A percentile compares a stretch with the other conserved stretches of the same genome.
Evolutionary conservation across 1,140 invertebrate species (phyloP).

Genomic region (Penaeus chinensis): DNA sequence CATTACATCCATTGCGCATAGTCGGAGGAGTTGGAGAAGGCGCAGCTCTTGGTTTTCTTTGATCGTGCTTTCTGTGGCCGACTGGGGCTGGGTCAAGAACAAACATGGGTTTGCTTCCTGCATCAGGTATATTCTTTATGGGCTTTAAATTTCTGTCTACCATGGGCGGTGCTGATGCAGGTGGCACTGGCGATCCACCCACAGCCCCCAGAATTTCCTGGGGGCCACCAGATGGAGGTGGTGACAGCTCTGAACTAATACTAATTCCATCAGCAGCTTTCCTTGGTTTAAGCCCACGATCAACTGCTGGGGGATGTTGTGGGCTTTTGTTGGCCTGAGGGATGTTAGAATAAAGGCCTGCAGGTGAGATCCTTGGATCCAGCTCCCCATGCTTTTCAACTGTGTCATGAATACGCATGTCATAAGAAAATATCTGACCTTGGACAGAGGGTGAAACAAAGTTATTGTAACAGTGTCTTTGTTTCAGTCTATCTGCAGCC

Average conservation of each 20-base stretch:
- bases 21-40: conserved; percentile 67
- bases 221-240: conserved; percentile 65
- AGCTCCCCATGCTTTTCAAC: conserved; percentile 47
- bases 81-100: conserved; percentile 59
- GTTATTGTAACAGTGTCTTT: conserved; percentile 79
- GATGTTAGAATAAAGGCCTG: conserved; percentile 68
- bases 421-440: conserved; percentile 63
- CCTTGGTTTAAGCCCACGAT: conserved; percentile 66
- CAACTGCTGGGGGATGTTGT: conserved; percentile 69
- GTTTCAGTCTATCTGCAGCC: conserved; percentile 55
- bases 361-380: conserved; percentile 62
- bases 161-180: conserved; percentile 69
- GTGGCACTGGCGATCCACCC: conserved; percentile 62
- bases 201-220: conserved; percentile 61
- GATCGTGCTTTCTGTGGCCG: conserved; percentile 32
- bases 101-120: conserved; percentile 36
- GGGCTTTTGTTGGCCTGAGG: conserved; percentile 70
- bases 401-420: conserved; percentile 56
- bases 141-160: conserved; percentile 74
- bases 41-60: conserved; percentile 65
- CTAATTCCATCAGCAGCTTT: conserved; percentile 57
- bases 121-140: conserved; percentile 54
- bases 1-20: conserved; percentile 51
- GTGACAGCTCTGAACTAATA: conserved; percentile 67
- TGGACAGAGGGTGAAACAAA: conserved; percentile 74